Conservation (phyloP, 2,113 vertebrate species). For the Mola mola region DNA sequence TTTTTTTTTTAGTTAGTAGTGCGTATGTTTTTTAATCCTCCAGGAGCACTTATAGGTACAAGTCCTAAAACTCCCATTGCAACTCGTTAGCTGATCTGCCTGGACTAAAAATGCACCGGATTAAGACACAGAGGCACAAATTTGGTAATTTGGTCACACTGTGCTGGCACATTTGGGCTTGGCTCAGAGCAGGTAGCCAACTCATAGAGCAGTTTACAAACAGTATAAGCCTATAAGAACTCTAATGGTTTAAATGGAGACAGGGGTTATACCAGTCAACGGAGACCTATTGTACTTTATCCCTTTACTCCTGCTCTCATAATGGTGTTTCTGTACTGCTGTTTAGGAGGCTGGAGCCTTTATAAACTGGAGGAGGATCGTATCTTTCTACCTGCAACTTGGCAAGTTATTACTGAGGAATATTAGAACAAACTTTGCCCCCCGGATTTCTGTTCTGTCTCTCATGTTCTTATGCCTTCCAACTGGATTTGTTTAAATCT, state of each 20-base stretch:
- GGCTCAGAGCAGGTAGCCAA: slow-evolving; percentile 33
- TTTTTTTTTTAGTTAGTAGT: slow-evolving; percentile 4
- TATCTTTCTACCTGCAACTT: slow-evolving; percentile 24
- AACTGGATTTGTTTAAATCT: slow-evolving; percentile 7
- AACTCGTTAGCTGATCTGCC: slow-evolving; percentile 66
- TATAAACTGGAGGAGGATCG: slow-evolving; percentile 38
- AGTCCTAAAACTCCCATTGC: slow-evolving; percentile 54
- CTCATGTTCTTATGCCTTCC: not conserved
- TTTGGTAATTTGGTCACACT: slow-evolving; percentile 8
- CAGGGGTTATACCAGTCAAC: slow-evolving; percentile 40
- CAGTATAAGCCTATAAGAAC: slow-evolving; percentile 40
- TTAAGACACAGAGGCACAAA: slow-evolving; percentile 4
- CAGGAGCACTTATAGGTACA: slow-evolving; percentile 54
- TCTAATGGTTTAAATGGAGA: slow-evolving; percentile 56
- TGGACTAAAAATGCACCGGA: slow-evolving; percentile 17
- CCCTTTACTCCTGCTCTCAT: slow-evolving; percentile 43
- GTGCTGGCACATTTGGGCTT: slow-evolving; percentile 30
- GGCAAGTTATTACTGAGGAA: slow-evolving; percentile 9
- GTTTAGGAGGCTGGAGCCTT: slow-evolving; percentile 31
- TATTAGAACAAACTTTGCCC: slow-evolving; percentile 16
- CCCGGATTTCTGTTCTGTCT: not conserved
- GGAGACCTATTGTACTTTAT: slow-evolving; percentile 22
- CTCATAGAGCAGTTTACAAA: slow-evolving; percentile 49
- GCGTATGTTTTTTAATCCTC: slow-evolving; percentile 42
- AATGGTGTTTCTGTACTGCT: slow-evolving; percentile 41